Conservation (phyloP, 2,888 invertebrate species). For the Notodonta dromedarius region DNA sequence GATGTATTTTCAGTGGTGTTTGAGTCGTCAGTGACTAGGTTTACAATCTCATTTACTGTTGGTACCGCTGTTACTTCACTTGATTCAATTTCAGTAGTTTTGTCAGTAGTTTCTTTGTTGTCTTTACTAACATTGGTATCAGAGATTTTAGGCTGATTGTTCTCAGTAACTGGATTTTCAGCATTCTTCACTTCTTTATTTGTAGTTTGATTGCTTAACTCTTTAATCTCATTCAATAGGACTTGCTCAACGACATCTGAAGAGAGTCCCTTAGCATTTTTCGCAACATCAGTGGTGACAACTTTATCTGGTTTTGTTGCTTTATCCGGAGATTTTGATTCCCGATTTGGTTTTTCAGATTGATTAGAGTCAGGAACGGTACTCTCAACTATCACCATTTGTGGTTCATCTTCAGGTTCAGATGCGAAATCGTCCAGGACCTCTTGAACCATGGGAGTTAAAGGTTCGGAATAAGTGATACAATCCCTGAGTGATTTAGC, state of each 20-base stretch:
- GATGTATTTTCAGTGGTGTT: constrained; percentile 10
- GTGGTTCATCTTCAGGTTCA: constrained; percentile 58
- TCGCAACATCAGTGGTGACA: constrained; percentile 16
- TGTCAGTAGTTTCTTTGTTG: constrained; percentile 7
- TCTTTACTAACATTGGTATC: not conserved
- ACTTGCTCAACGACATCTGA: constrained; percentile 25
- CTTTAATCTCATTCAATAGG: constrained; percentile 17
- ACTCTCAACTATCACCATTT: constrained; percentile 56
- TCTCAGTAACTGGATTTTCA: constrained; percentile 6
- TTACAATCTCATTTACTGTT: constrained; percentile 11
- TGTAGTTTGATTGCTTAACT: constrained; percentile 12
- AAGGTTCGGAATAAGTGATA: constrained; percentile 64
- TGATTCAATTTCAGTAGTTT: constrained; percentile 5
- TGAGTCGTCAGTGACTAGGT: constrained; percentile 12
- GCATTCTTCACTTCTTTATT: not conserved
- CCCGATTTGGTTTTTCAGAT: constrained; percentile 20
- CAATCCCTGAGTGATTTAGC: constrained; percentile 60
- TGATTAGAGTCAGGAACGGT: constrained; percentile 26
- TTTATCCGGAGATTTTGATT: constrained; percentile 26
- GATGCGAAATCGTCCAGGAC: constrained; percentile 67
- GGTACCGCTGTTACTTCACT: constrained; percentile 9
- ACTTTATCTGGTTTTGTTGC: constrained; percentile 18
- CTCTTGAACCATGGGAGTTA: constrained; percentile 64
- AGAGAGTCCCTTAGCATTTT: constrained; percentile 18
- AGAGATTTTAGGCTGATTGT: not conserved